Evolutionary conservation across 2,113 vertebrate genomes (phyloP), one percentile per base, ranked within the genome.

Genomic region (Rhinolophus ferrumequinum): DNA sequence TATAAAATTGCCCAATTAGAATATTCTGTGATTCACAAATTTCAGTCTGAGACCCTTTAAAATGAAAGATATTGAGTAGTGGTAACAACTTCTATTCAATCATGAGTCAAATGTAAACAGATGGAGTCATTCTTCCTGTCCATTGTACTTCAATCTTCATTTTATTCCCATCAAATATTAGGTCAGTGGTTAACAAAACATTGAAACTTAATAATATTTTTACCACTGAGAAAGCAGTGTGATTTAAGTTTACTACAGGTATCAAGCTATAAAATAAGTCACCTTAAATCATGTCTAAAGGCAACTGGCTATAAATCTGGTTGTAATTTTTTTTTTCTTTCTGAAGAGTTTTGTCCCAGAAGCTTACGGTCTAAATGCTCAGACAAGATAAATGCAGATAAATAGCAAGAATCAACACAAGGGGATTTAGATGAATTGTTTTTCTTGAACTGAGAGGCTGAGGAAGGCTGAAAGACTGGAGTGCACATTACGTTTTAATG

Each of bases 111-210:
- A 90, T 93, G 50, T 6, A 90, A 38, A 79, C 15, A 88, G 58
- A 79, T 75, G 22, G 70, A 93, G 11, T 83, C 92, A 82, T 95
- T 97, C 11, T 87, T 97, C 10, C 6, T 81, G 38, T n/a, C 41
- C 19, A 8, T 73, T 11, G 14, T 72, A 8, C 1, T 16, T 12
- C 41, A 94, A 24, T 75, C n/a, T 96, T 88, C 19, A 69, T 93
- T 97, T 96, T 70, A 24, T 24, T 90, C 4, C 91, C 56, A 85
- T 94, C 72, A 80, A 94, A 94, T 92, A 66, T 33, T 91, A 98
- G 30, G 67, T 13, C 16, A 80, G 12, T 77, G 69, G 64, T 97
- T 97, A 97, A 26, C 60, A 84, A 94, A 96, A 62, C 47, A 16
- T 7, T 92, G 8, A 73, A 28, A 93, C 66, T 83, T 75, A 94